phyloP scores from a whole-genome alignment of 2,888 invertebrate species.

The Pyrrhia umbra region DNA sequence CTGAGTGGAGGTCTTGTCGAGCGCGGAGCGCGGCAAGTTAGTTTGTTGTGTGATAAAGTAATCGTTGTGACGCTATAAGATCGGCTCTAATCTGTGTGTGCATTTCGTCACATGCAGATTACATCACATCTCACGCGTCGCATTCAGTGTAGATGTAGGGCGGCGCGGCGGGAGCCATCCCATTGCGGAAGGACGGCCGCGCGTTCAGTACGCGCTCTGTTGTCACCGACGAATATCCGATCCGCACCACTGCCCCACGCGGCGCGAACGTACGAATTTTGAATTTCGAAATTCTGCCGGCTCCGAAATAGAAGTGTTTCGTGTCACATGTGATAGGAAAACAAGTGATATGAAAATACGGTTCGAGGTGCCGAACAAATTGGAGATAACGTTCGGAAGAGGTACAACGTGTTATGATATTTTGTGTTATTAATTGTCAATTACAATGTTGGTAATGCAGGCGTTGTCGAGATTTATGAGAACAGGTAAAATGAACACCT shows the following conservation, averaged over 20 bases:
- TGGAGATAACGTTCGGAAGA: constrained; percentile 88
- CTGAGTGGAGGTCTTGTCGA: constrained; percentile 17
- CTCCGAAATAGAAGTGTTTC: constrained; percentile 66
- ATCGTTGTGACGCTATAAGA: constrained; percentile 75
- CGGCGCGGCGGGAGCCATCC: constrained; percentile 88
- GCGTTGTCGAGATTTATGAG: constrained; percentile 50
- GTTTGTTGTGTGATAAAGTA: constrained; percentile 43
- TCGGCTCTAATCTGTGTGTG: constrained; percentile 74
- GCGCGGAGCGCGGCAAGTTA: constrained; percentile 12
- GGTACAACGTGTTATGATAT: constrained; percentile 74
- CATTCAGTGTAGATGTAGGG: constrained; percentile 79
- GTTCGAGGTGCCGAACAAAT: constrained; percentile 88
- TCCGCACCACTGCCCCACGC: constrained; percentile 76
- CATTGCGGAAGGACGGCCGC: constrained; percentile 82
- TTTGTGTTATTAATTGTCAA: constrained; percentile 55
- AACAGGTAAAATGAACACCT: constrained; percentile 55
- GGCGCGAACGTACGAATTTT: constrained; percentile 64
- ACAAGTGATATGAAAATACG: constrained; percentile 87
- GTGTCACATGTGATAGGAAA: constrained; percentile 69
- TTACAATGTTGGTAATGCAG: constrained; percentile 59
- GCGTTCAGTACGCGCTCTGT: constrained; percentile 78
- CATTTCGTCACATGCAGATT: constrained; percentile 83
- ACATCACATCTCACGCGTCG: constrained; percentile 83
- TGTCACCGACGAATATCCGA: constrained; percentile 83
- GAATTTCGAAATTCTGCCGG: constrained; percentile 56